Percentiles rank a stretch among this genome's conserved stretches.
Evolutionary conservation across 2,797 vertebrate genomes (phyloP).

Genomic region (Sarcophilus harrisii): DNA sequence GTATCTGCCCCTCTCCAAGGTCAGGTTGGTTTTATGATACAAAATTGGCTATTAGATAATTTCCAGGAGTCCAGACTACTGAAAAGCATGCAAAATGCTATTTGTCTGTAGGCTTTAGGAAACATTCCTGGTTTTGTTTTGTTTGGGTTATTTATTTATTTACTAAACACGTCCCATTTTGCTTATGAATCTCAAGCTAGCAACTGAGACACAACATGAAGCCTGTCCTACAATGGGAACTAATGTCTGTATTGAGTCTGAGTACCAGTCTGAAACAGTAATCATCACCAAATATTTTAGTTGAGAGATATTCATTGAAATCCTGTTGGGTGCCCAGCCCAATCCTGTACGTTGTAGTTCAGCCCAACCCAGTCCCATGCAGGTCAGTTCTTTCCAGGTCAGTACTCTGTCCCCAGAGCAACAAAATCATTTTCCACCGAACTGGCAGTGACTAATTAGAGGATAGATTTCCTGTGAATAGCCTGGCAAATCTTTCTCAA

Average conservation of each 20-base stretch:
- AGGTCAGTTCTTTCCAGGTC: slow-evolving; percentile 22
- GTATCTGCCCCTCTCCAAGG: not conserved
- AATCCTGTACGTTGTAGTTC: slow-evolving; percentile 6
- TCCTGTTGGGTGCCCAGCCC: slow-evolving; percentile 15
- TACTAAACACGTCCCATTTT: slow-evolving; percentile 13
- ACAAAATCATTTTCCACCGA: slow-evolving; percentile 51
- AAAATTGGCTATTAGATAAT: not conserved
- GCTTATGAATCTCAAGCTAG: not conserved
- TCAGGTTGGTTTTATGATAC: not conserved
- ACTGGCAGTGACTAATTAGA: slow-evolving; percentile 45
- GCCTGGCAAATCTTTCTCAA: slow-evolving; percentile 13
- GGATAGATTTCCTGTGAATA: not conserved
- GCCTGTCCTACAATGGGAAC: slow-evolving; percentile 39
- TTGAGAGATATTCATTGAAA: not conserved
- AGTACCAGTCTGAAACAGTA: not conserved
- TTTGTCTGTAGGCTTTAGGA: not conserved
- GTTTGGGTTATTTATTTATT: not conserved
- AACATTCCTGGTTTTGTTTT: not conserved
- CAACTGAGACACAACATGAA: slow-evolving; percentile 17
- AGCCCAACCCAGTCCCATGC: not conserved
- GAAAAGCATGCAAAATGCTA: not conserved
- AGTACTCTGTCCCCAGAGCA: slow-evolving; percentile 33
- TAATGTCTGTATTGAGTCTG: slow-evolving; percentile 1
- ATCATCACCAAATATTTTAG: slow-evolving; percentile 29
- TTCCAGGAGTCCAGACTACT: not conserved